Conservation (phyloP, 64 coral and sea anemone species). For the Stichodactyla helianthus region DNA sequence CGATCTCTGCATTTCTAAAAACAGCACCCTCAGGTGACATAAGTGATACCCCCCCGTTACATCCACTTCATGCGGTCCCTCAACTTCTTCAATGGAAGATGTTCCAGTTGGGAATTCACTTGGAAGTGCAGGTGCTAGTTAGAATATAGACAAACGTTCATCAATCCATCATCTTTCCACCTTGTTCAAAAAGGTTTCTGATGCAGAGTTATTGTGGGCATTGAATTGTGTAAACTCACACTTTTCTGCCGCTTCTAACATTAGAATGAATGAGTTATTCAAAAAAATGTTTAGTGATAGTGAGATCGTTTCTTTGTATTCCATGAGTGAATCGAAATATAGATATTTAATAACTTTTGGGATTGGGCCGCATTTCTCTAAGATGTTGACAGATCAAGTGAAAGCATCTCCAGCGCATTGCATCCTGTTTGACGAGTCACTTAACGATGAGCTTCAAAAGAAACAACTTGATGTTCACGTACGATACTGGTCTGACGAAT, state of each 20-base stretch:
- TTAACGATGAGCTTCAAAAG: slow-evolving; percentile 61
- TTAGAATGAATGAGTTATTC: slow-evolving; percentile 61
- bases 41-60: neutral
- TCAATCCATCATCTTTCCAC: slow-evolving; percentile 14
- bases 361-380: slow-evolving; percentile 44
- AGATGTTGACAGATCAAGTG: slow-evolving; percentile 38
- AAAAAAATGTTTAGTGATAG: slow-evolving; percentile 65
- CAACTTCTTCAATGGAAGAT: too few relatives aligned
- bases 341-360: slow-evolving; percentile 60
- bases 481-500: slow-evolving; percentile 53
- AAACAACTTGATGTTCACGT: slow-evolving; percentile 50
- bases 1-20: slow-evolving; percentile 25
- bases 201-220: slow-evolving; percentile 66
- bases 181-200: slow-evolving; percentile 50
- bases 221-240: slow-evolving; percentile 53
- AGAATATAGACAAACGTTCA: too few relatives aligned
- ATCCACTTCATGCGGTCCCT: slow-evolving; percentile 9
- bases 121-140: too few relatives aligned
- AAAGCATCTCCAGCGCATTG: slow-evolving; percentile 49
- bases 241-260: slow-evolving; percentile 59
- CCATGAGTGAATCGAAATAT: slow-evolving; percentile 53
- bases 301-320: slow-evolving; percentile 47
- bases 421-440: too few relatives aligned
- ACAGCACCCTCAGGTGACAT: slow-evolving; percentile 8
- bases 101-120: too few relatives aligned